Evolutionary conservation across 2,113 vertebrate genomes (phyloP).

Genomic region (Noturus placidus): DNA sequence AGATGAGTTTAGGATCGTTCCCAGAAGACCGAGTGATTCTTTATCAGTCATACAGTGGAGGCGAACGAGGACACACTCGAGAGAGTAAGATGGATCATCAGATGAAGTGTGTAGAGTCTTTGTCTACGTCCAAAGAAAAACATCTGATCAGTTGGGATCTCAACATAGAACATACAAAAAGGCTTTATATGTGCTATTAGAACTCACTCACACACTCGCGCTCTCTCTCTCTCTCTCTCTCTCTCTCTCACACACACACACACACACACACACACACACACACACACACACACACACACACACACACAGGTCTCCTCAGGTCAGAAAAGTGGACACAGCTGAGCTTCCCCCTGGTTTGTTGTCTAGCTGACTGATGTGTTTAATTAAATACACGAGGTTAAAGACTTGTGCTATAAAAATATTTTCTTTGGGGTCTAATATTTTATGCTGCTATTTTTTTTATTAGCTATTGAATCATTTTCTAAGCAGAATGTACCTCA

Average conservation of each 20-base stretch:
- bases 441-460: slow-evolving; percentile 4
- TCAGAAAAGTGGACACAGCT: slow-evolving; percentile 22
- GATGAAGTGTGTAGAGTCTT: slow-evolving; percentile 26
- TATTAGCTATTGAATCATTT: slow-evolving; percentile 23
- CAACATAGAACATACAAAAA: neutral
- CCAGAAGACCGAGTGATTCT: slow-evolving; percentile 15
- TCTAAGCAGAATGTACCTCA: neutral
- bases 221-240: neutral
- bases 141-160: slow-evolving; percentile 5
- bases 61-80: neutral
- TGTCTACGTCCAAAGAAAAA: slow-evolving; percentile 11
- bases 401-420: slow-evolving; percentile 11
- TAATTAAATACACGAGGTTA: slow-evolving; percentile 30
- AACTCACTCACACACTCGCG: neutral
- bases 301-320: neutral
- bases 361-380: slow-evolving; percentile 30
- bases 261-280: neutral
- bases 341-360: slow-evolving; percentile 8
- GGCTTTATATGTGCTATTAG: slow-evolving; percentile 15
- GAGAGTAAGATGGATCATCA: slow-evolving; percentile 21
- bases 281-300: neutral
- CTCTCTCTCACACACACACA: neutral
- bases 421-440: slow-evolving; percentile 33
- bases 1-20: neutral
- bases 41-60: slow-evolving; percentile 20